phyloP scores from a whole-genome alignment of 2,113 vertebrate species.

The Xenus cinereus region DNA sequence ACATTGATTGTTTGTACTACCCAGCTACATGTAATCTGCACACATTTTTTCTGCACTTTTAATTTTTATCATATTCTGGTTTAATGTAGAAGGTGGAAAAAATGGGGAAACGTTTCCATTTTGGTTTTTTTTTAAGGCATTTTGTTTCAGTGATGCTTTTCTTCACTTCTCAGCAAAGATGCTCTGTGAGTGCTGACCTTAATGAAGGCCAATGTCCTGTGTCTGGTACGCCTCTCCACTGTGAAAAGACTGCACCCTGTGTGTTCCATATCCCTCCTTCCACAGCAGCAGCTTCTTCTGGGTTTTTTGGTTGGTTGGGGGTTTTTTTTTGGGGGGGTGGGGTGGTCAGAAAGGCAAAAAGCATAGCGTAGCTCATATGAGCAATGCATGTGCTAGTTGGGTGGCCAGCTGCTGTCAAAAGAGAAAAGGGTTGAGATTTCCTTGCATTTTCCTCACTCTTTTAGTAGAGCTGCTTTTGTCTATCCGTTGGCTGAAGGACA shows the following conservation, averaged over 20 bases:
- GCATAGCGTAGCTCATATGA: neutral
- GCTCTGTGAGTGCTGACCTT: neutral
- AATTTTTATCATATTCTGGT: neutral
- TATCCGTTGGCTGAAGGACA: neutral
- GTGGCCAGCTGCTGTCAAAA: neutral
- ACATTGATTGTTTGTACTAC: neutral
- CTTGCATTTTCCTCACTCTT: neutral
- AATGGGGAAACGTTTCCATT: neutral
- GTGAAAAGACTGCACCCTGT: neutral
- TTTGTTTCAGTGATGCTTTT: neutral
- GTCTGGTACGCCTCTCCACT: neutral
- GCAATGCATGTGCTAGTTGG: neutral
- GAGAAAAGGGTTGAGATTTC: neutral
- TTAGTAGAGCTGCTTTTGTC: neutral
- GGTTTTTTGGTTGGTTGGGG: accelerated
- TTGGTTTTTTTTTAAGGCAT: accelerated
- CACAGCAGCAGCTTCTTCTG: neutral
- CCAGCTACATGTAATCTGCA: neutral
- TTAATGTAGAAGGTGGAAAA: neutral
- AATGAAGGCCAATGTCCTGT: neutral
- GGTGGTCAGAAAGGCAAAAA: neutral
- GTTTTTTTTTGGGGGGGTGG: neutral
- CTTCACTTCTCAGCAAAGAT: neutral
- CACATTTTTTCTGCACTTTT: neutral
- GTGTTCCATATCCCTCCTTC: neutral